These are phyloP conservation scores for Pseudolaguvia tuberculata DNA, from an alignment of 2,113 vertebrate species.

Conservation along the genomic window DNA sequence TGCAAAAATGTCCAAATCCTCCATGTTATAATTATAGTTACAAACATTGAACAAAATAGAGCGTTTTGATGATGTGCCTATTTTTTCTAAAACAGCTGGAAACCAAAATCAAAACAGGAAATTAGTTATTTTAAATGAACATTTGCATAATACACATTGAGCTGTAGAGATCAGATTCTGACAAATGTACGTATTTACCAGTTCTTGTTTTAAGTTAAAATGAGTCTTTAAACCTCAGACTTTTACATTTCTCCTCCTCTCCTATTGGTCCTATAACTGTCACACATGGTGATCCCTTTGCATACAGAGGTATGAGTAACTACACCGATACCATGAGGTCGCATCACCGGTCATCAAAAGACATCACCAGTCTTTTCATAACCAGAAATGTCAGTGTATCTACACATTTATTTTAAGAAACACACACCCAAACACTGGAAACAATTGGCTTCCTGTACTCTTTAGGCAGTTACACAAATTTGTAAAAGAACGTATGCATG, in stretches of 20 bases:
- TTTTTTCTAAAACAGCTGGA: neutral
- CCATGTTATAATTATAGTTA: too few relatives aligned
- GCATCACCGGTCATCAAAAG: too few relatives aligned
- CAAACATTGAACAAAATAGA: too few relatives aligned
- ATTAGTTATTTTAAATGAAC: neutral
- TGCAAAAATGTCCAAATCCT: too few relatives aligned
- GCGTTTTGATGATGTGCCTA: conserved; percentile 5
- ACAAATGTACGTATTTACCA: neutral
- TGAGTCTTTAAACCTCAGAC: neutral
- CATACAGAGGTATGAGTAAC: neutral
- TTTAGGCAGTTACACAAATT: conserved; percentile 39
- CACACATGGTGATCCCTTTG: neutral
- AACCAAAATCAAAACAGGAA: conserved; percentile 1
- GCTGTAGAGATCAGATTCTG: neutral
- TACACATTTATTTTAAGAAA: conserved; percentile 26
- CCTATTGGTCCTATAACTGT: too few relatives aligned
- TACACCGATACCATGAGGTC: neutral
- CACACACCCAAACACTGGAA: conserved; percentile 41
- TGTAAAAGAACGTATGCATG: conserved; percentile 27
- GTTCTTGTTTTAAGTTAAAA: neutral
- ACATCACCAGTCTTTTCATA: neutral
- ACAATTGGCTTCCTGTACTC: conserved; percentile 46
- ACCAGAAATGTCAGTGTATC: conserved; percentile 1
- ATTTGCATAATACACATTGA: neutral
- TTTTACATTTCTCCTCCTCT: neutral